Base-by-base conservation (phyloP, 2,888 invertebrate species). In the Tetropium fuscum region DNA sequence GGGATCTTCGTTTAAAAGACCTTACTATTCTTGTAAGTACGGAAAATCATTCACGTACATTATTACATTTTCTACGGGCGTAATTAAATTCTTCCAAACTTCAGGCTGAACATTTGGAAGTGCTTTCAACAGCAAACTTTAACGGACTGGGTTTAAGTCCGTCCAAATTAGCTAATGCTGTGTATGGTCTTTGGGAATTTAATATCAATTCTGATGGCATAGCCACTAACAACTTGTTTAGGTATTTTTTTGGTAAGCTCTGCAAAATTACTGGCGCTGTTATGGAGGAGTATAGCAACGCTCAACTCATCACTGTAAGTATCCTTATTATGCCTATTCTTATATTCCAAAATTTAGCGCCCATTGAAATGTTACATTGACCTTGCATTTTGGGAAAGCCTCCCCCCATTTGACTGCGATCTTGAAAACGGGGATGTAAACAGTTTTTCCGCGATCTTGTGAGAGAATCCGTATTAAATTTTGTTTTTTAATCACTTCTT, bases 211-310 rank as follows among this genome's bases (percentile, higher is more conserved):
- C 22, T 7, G 20, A 30, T 32, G 61, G 66, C 32, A 45, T 62
- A 30, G 34, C 40, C 5, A 11, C 41, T 1, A 73, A 72, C 45
- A 66, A 70, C 47, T 60, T 72, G 32, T 67, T 69, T 36, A 66
- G 64, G 55, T 64, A 70, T 59, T 70, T 74, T 58, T 38, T 72
- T 49, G 34, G 18, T 6, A 72, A 60, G 48, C 61, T 74, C 38
- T 64, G 59, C 49, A 65, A 64, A 61, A 63, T 72, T 38, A 75
- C 75, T 20, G 57, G 48, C 10, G 58, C 45, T 45, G 56, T 60
- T 45, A 22, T 60, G 18, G 5, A 2, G 38, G 63, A 66, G 54
- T 63, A 63, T 30, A 58, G 51, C 48, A 55, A 53, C 44, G 57
- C 49, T 41, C 58, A 66, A 55, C 43, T 66, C 36, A 53, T 59